phyloP scores from a whole-genome alignment of 2,113 vertebrate genomes.

The Albula goreensis region DNA sequence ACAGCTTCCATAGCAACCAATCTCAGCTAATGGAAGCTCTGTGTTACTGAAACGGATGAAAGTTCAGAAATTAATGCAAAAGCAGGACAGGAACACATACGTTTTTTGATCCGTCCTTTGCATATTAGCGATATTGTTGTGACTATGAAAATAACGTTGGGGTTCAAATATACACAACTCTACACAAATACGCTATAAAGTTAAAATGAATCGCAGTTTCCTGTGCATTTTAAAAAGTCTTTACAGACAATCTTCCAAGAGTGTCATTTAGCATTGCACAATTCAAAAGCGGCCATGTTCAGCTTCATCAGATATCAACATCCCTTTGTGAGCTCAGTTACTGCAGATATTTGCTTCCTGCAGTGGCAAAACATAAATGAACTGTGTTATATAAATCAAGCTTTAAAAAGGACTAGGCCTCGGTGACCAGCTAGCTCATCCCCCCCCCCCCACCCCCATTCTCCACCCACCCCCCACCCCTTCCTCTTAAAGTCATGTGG shows the following conservation, averaged over 20 bases:
- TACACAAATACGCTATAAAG: not conserved
- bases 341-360: constrained; percentile 53
- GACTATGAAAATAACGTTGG: not conserved
- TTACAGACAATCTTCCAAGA: too few species aligned
- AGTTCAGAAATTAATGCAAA: constrained; percentile 36
- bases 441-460: constrained; percentile 49
- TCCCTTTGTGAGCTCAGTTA: constrained; percentile 35
- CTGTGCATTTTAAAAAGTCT: not conserved
- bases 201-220: not conserved
- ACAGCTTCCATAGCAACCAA: constrained; percentile 37
- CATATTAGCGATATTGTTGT: not conserved
- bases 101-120: not conserved
- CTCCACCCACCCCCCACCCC: constrained; percentile 45
- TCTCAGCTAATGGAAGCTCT: constrained; percentile 33
- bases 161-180: not conserved
- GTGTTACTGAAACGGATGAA: constrained; percentile 26
- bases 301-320: not conserved
- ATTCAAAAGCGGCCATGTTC: too few species aligned
- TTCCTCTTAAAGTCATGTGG: constrained; percentile 62
- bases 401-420: constrained; percentile 53
- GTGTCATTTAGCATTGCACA: too few species aligned
- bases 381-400: constrained; percentile 58
- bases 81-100: not conserved
- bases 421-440: constrained; percentile 49
- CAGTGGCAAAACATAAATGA: not conserved